Percentiles rank a stretch among this genome's conserved stretches.
These are phyloP conservation scores for Paragorgia papillata DNA, from an alignment of 92 coral and sea anemone species.

Conservation along the genomic window DNA sequence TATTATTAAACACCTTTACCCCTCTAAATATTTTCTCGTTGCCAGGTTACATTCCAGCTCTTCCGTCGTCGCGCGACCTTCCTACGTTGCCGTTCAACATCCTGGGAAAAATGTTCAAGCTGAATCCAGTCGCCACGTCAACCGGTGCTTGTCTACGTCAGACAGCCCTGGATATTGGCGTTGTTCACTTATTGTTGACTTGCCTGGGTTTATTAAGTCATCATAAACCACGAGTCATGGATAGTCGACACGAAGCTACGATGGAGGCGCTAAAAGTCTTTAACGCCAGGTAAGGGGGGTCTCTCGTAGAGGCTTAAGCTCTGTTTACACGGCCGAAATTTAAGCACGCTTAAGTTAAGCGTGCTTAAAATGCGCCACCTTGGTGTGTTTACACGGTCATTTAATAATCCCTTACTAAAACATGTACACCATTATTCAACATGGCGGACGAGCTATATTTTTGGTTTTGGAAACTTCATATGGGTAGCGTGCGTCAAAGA, in stretches of 20 bases:
- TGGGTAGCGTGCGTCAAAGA: too few species aligned
- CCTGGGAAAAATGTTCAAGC: conserved; percentile 70
- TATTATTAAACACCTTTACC: too few species aligned
- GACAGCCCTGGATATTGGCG: conserved; percentile 82
- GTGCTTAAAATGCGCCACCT: too few species aligned
- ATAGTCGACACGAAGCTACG: conserved; percentile 73
- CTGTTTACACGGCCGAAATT: too few species aligned
- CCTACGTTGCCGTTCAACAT: conserved; percentile 90
- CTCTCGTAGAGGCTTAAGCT: too few species aligned
- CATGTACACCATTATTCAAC: too few species aligned
- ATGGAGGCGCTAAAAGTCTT: conserved; percentile 83
- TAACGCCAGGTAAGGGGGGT: conserved; percentile 81
- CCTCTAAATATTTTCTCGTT: not conserved
- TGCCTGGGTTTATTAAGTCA: conserved; percentile 96
- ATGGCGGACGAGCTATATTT: too few species aligned
- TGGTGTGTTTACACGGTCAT: too few species aligned
- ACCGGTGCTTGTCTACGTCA: conserved; percentile 67
- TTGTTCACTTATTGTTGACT: conserved; percentile 79
- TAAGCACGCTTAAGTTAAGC: too few species aligned
- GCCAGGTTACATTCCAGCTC: conserved; percentile 72
- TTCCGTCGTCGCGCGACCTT: conserved; percentile 70
- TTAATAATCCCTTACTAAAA: too few species aligned
- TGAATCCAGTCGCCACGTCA: conserved; percentile 56
- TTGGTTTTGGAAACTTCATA: too few species aligned
- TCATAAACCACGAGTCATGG: conserved; percentile 76